phyloP scores from a whole-genome alignment of 2,888 invertebrate genomes.

The Scotopteryx bipunctaria region DNA sequence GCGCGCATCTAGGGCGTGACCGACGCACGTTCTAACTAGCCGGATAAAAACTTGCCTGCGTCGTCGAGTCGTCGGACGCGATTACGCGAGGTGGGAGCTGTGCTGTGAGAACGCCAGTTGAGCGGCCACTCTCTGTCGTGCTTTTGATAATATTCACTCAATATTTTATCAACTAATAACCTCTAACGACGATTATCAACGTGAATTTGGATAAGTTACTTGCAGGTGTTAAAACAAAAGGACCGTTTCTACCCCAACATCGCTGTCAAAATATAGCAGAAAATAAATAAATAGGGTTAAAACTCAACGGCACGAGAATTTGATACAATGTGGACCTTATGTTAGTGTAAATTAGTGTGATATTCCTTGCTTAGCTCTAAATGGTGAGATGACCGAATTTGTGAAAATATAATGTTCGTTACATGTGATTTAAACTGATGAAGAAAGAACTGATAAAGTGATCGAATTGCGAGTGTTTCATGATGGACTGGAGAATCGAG shows the following conservation, averaged over 20 bases:
- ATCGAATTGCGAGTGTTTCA: conserved; percentile 50
- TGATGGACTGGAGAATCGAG: conserved; percentile 71
- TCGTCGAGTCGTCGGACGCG: conserved; percentile 76
- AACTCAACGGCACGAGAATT: conserved; percentile 58
- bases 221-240: conserved; percentile 41
- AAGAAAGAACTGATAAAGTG: conserved; percentile 49
- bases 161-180: conserved; percentile 47
- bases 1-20: conserved; percentile 31
- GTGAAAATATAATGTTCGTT: conserved; percentile 38
- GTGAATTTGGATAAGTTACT: conserved; percentile 25
- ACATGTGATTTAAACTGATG: conserved; percentile 56
- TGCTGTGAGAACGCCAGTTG: conserved; percentile 66
- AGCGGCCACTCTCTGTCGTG: conserved; percentile 63
- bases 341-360: conserved; percentile 48
- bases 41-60: conserved; percentile 73
- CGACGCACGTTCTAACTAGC: conserved; percentile 42
- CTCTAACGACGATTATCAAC: conserved; percentile 35
- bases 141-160: conserved; percentile 51
- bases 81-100: conserved; percentile 77
- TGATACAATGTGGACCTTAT: conserved; percentile 65
- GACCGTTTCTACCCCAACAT: conserved; percentile 46
- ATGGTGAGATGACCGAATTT: conserved; percentile 53
- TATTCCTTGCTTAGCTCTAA: conserved; percentile 47
- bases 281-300: conserved; percentile 80
- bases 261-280: conserved; percentile 74